Evolutionary conservation across 2,888 invertebrate species (phyloP).

Genomic region (Gastrophysa polygoni): DNA sequence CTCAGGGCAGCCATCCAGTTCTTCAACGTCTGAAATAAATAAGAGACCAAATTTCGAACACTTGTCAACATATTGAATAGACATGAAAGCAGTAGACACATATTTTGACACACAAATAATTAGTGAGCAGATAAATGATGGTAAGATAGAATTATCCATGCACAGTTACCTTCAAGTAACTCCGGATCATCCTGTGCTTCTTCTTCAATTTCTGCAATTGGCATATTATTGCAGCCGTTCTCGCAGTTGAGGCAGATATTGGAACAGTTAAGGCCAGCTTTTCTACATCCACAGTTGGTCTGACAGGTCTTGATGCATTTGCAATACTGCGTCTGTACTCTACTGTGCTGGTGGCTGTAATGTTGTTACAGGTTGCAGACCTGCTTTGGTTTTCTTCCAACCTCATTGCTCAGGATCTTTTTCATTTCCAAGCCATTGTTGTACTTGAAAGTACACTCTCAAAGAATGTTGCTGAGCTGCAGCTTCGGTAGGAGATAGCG

Average conservation of each 20-base stretch:
- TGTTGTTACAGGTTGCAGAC: not conserved
- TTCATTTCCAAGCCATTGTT: not conserved
- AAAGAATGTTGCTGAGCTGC: no score
- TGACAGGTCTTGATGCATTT: not conserved
- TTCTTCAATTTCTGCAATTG: no score
- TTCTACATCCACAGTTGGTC: not conserved
- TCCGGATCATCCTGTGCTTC: no score
- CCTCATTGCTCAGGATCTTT: not conserved
- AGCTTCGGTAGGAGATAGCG: no score
- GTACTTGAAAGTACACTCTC: no score
- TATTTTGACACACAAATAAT: no score
- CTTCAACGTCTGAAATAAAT: no score
- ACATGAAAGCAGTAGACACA: no score
- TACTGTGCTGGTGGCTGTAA: not conserved
- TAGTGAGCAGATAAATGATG: no score
- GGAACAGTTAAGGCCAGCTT: not conserved
- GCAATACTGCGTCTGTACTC: not conserved
- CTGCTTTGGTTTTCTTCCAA: not conserved
- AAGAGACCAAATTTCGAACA: not conserved
- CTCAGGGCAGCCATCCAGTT: no score
- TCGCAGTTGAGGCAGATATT: constrained; percentile 5
- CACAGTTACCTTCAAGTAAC: not conserved
- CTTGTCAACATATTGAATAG: not conserved
- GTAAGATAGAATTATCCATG: no score
- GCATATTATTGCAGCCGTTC: not conserved